Evolutionary conservation across 2,113 vertebrate species (phyloP), one percentile per base, ranked within the genome.

Genomic region (Semnopithecus entellus): DNA sequence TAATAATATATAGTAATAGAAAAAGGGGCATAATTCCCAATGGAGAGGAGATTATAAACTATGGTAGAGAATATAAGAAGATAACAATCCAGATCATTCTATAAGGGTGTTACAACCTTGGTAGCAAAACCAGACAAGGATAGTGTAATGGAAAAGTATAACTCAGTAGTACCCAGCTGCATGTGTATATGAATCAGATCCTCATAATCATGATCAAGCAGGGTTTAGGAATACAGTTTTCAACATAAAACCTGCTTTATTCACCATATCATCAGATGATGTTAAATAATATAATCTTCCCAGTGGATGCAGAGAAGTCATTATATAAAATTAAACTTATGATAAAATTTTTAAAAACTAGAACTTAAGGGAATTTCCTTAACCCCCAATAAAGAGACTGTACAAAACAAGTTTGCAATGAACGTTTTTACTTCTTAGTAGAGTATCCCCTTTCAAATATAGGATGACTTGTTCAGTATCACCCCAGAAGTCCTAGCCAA

Each of bases 301-400:
- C 40, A 50, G 16, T 2, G 83, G 48, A 68, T 95, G 16, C 12
- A 82, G 75, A 79, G 64, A 94, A 90, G 18, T 43, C 52, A 32
- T 79, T 79, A 18, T 72, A 52, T 87, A 79, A 94, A 94, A 72
- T 83, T 90, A 73, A 95, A 35, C n/a, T 76, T 64, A 80, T 57
- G 40, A 83, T 76, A 81, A 80, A 78, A 3, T 72, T 88, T 95
- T 66, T n/a, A 50, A 85, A 95, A 96, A 45, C 68, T 57, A 78
- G 48, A 90, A 64, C 11, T 72, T 45, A 76, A 75, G 17, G 17
- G 75, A 50, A 92, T 89, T 94, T 79, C 59, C 78, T 80, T 87
- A 92, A 61, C 20, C 66, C 38, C 38, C 61, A 52, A 20, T 27
- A 94, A 85, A 88, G 20, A 64, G 9, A 6, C 20, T 80, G 57